These are phyloP conservation scores for Acinonyx jubatus DNA, from an alignment of 2,113 vertebrate species.

Conservation along the genomic window DNA sequence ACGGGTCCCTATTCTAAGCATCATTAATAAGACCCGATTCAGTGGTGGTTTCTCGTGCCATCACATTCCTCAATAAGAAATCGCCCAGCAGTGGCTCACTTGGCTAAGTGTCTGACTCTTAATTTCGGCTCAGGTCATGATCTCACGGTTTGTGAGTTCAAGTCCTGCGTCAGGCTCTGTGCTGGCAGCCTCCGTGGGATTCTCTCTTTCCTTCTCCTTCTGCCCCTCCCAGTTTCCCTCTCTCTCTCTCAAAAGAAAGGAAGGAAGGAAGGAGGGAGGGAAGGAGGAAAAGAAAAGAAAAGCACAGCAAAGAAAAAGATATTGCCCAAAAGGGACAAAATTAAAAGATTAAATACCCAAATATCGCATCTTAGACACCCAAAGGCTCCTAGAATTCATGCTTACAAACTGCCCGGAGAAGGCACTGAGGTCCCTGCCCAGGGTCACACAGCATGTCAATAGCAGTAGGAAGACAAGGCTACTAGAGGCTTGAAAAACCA, in stretches of 20 bases:
- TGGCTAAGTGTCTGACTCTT: no score
- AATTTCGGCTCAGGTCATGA: no score
- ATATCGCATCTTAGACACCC: neutral
- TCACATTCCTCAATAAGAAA: neutral
- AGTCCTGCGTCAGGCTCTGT: no score
- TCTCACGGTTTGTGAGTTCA: no score
- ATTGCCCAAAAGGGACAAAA: neutral
- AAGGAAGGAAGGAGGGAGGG: no score
- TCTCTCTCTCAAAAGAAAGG: no score
- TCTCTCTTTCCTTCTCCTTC: no score
- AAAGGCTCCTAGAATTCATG: neutral
- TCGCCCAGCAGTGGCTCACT: neutral
- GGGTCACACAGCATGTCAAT: neutral
- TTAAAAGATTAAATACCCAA: neutral
- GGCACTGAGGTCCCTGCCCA: neutral
- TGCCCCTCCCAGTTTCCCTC: no score
- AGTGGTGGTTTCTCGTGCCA: neutral
- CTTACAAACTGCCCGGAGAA: neutral
- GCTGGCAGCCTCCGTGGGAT: no score
- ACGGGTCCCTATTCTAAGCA: neutral
- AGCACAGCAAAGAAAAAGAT: neutral
- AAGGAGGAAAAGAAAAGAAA: no score
- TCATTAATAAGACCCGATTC: fast-evolving
- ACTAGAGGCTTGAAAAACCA: neutral
- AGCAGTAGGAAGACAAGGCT: neutral